Conservation (phyloP, 2,797 vertebrate genomes). For the Lagodon rhomboides region DNA sequence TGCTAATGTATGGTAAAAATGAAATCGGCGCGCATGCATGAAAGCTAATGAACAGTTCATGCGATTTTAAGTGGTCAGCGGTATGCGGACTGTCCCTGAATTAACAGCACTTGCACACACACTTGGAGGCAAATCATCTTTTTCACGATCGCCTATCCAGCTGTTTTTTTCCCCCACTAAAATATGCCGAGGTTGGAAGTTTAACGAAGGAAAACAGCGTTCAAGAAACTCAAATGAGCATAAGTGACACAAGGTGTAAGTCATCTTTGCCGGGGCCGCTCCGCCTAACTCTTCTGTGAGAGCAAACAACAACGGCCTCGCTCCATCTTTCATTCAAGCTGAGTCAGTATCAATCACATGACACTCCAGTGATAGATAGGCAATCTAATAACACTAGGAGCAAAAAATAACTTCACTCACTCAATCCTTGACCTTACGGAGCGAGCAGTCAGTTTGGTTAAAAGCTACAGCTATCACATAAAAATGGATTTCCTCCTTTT, state of each 20-base stretch:
- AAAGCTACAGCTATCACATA: slow-evolving; percentile 77
- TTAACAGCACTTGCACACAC: background rate
- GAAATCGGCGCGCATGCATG: slow-evolving; percentile 18
- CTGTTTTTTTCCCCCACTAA: slow-evolving; percentile 7
- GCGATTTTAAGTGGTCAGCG: slow-evolving; percentile 42
- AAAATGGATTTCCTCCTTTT: slow-evolving; percentile 77
- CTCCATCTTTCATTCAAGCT: slow-evolving; percentile 71
- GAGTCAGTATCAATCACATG: slow-evolving; percentile 75
- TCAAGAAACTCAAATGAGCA: slow-evolving; percentile 2
- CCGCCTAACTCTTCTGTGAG: slow-evolving; percentile 20
- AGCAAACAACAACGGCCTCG: slow-evolving; percentile 35
- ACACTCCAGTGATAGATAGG: slow-evolving; percentile 74
- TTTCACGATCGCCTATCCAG: slow-evolving; percentile 19
- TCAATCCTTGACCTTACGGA: slow-evolving; percentile 82
- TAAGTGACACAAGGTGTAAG: background rate
- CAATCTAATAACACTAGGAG: slow-evolving; percentile 77
- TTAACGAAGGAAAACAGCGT: background rate
- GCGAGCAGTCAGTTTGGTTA: slow-evolving; percentile 77
- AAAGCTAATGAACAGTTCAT: slow-evolving; percentile 43
- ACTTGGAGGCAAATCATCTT: slow-evolving; percentile 13
- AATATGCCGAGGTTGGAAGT: slow-evolving; percentile 13
- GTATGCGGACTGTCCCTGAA: slow-evolving; percentile 17
- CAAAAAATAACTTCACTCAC: slow-evolving; percentile 78
- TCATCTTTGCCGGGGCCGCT: too few species aligned
- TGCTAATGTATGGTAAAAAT: slow-evolving; percentile 33